Evolutionary conservation across 2,888 invertebrate species (phyloP).

Genomic region (Rhamnusium bicolor): DNA sequence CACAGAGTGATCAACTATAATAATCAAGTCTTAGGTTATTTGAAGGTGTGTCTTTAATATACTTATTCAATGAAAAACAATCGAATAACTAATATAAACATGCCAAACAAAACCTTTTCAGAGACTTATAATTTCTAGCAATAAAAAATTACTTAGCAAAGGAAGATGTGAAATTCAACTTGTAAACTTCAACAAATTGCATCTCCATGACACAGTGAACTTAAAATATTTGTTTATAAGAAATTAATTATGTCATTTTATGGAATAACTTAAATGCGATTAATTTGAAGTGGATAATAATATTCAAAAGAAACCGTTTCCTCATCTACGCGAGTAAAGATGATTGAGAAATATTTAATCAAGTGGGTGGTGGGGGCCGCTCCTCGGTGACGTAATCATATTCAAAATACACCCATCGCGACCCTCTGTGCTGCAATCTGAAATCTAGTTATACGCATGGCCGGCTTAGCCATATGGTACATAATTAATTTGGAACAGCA

Average conservation of each 20-base stretch:
- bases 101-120: too few relatives aligned
- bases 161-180: too few relatives aligned
- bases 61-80: too few relatives aligned
- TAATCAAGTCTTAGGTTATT: too few relatives aligned
- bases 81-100: too few relatives aligned
- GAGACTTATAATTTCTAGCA: too few relatives aligned
- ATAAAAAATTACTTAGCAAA: too few relatives aligned
- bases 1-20: too few relatives aligned
- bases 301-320: neutral
- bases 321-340: neutral
- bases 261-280: neutral
- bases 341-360: slow-evolving; percentile 54
- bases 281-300: neutral
- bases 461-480: slow-evolving; percentile 19
- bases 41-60: too few relatives aligned
- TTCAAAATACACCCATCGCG: slow-evolving; percentile 52
- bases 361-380: slow-evolving; percentile 55
- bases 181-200: too few relatives aligned
- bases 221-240: neutral
- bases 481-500: neutral
- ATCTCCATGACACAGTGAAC: neutral
- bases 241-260: neutral
- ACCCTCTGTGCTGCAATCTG: slow-evolving; percentile 43
- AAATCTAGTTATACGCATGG: slow-evolving; percentile 1
- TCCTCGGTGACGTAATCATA: slow-evolving; percentile 53